Percentiles rank a stretch among this genome's conserved stretches.
phyloP scores from a whole-genome alignment of 2,113 vertebrate genomes.

The Platanista minor region DNA sequence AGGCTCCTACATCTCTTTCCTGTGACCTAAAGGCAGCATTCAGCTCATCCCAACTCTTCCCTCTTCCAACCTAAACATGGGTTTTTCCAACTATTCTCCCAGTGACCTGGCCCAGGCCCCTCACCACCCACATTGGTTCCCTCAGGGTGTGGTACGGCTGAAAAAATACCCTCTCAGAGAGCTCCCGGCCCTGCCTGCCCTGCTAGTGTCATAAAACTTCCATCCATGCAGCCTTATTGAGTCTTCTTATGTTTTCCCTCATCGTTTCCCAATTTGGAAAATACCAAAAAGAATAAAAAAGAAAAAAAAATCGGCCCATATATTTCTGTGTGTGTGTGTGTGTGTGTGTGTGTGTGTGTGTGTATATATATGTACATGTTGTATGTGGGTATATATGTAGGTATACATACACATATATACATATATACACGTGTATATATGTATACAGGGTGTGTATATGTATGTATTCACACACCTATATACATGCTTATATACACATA shows the following conservation, averaged over 20 bases:
- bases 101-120: neutral
- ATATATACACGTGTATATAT: too few species aligned
- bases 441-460: neutral
- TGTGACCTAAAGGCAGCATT: neutral
- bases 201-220: neutral
- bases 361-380: neutral
- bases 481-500: fast-evolving
- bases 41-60: too few species aligned
- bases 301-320: neutral
- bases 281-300: neutral
- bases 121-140: fast-evolving
- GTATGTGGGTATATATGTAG: too few species aligned
- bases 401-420: neutral
- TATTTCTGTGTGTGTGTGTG: neutral
- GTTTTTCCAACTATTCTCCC: neutral
- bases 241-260: neutral
- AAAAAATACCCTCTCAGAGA: fast-evolving
- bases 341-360: neutral
- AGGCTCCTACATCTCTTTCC: neutral
- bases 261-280: neutral
- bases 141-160: neutral
- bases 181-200: fast-evolving
- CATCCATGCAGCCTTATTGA: fast-evolving
- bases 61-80: neutral
- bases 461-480: too few species aligned